Evolutionary conservation across 2,888 invertebrate species (phyloP).

Genomic region (Xanthia togata): DNA sequence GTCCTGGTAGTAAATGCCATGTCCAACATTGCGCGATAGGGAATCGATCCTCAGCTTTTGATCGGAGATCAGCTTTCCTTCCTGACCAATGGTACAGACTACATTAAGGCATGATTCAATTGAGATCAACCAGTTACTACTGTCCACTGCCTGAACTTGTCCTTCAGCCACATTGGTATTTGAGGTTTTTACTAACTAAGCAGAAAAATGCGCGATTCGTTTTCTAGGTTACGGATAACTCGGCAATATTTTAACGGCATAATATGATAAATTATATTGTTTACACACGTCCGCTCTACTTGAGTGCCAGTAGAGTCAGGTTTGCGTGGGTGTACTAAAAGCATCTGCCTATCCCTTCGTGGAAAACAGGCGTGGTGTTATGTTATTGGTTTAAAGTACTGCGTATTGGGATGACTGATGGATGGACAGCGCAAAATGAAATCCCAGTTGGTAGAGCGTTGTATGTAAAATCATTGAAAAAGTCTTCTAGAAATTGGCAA

Average conservation of each 20-base stretch:
- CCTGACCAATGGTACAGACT: not conserved
- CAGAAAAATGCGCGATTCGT: too few species aligned
- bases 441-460: not conserved
- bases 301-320: too few species aligned
- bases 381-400: not conserved
- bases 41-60: not conserved
- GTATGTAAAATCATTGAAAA: not conserved
- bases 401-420: not conserved
- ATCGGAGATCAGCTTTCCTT: not conserved
- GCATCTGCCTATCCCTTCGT: too few species aligned
- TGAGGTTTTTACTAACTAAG: not conserved
- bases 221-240: too few species aligned
- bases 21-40: not conserved
- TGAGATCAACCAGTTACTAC: not conserved
- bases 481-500: not conserved
- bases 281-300: too few species aligned
- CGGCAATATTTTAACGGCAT: too few species aligned
- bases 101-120: not conserved
- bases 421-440: not conserved
- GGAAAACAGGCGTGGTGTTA: too few species aligned
- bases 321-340: too few species aligned
- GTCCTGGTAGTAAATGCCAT: too few species aligned
- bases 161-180: not conserved
- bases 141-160: not conserved
- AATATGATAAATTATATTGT: too few species aligned